Evolutionary conservation across 1,140 invertebrate species (phyloP).

Genomic region (Trichonephila inaurata): DNA sequence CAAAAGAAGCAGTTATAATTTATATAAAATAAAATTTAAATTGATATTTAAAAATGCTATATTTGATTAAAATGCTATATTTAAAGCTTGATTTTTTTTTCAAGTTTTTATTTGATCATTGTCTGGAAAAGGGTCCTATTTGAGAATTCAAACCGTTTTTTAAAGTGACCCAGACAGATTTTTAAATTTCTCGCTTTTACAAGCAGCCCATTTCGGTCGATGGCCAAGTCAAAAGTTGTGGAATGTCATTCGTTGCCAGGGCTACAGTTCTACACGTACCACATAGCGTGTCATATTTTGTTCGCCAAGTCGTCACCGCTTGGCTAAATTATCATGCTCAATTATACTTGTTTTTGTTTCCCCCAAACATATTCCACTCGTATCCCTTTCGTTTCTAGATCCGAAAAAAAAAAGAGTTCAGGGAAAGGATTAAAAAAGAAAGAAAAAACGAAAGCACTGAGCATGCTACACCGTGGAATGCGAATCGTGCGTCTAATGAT

Average conservation of each 20-base stretch:
- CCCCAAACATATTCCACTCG: conserved; percentile 4
- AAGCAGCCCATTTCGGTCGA: background rate
- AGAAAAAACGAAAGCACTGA: background rate
- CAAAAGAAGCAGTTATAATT: no score
- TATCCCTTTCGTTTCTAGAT: conserved; percentile 17
- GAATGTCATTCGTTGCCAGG: conserved; percentile 71
- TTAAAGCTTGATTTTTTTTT: no score
- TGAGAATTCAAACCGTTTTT: background rate
- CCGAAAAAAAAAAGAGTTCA: background rate
- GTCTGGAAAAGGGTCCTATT: background rate
- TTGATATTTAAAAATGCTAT: no score
- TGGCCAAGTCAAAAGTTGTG: conserved; percentile 68
- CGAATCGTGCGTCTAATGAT: conserved; percentile 43
- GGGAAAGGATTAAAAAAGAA: background rate
- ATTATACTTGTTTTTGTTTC: conserved; percentile 62
- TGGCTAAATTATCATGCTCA: conserved; percentile 61
- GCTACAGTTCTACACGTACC: conserved; percentile 70
- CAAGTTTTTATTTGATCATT: no score
- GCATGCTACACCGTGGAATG: background rate
- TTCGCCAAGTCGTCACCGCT: conserved; percentile 58
- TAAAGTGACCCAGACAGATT: conserved; percentile 9
- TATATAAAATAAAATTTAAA: no score
- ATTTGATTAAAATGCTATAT: no score
- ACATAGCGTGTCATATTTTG: conserved; percentile 64
- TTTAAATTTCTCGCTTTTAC: background rate